Evolutionary conservation across 2,113 vertebrate genomes (phyloP).

Genomic region (Centropus unirufus): DNA sequence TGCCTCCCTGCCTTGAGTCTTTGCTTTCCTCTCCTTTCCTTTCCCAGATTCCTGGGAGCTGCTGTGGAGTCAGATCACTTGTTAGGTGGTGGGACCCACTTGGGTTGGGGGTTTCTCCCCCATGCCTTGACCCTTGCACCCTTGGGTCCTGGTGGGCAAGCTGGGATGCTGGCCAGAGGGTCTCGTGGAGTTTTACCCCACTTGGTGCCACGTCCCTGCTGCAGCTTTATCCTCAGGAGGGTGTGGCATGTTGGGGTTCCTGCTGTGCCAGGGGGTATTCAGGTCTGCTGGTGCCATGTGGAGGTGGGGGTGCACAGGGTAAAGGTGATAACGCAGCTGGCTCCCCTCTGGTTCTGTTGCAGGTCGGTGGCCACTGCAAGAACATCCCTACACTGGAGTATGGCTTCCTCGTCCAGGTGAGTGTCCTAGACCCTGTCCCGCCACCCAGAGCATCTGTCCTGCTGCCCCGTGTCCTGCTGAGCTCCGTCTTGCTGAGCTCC

Average conservation of each 20-base stretch:
- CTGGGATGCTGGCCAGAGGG: fast-evolving
- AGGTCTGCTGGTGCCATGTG: fast-evolving
- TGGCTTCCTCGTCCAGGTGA: constrained; percentile 97
- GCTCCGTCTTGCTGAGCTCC: no score
- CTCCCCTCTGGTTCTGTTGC: constrained; percentile 54
- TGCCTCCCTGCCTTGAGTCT: constrained; percentile 73
- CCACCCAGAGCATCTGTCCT: not conserved
- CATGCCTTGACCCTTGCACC: not conserved
- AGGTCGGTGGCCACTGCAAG: constrained; percentile 99
- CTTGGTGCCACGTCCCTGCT: fast-evolving
- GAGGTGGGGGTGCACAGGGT: not conserved
- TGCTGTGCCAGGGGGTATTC: fast-evolving
- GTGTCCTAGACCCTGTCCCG: not conserved
- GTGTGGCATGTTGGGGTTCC: fast-evolving
- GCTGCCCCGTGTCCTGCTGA: no score
- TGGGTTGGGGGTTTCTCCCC: no score
- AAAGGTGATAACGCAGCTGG: constrained; percentile 20
- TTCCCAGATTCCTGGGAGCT: not conserved
- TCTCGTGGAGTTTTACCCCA: not conserved
- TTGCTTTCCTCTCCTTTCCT: constrained; percentile 36
- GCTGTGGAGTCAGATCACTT: fast-evolving
- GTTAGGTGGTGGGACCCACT: fast-evolving
- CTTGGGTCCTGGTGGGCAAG: not conserved
- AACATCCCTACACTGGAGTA: constrained; percentile 98
- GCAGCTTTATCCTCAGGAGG: fast-evolving